A percentile compares a stretch with the other conserved stretches of the same genome.
These are phyloP conservation scores for Psilopsiagon aurifrons DNA, from an alignment of 2,113 vertebrate genomes.

Conservation along the genomic window DNA sequence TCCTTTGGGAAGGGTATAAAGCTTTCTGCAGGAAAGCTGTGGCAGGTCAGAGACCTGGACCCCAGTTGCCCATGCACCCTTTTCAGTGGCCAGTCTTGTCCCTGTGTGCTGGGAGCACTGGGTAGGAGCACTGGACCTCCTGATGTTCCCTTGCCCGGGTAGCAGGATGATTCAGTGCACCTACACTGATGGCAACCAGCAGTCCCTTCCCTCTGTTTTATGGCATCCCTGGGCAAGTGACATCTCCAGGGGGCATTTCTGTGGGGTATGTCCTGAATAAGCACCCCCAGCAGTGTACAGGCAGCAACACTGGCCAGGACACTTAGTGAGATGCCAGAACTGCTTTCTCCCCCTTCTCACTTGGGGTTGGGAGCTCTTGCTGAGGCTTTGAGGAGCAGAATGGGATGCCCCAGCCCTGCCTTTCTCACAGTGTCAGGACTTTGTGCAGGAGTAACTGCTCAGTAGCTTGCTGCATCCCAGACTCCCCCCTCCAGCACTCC, in stretches of 20 bases:
- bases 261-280: neutral
- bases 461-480: neutral
- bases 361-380: neutral
- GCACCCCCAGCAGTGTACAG: neutral
- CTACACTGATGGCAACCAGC: neutral
- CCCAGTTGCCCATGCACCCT: neutral
- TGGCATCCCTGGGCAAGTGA: neutral
- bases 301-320: neutral
- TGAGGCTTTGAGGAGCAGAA: neutral
- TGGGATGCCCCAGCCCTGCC: neutral
- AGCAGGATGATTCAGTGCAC: neutral
- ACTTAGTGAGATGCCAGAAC: neutral
- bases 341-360: neutral
- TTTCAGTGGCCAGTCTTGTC: neutral
- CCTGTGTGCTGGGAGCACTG: neutral
- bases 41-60: neutral
- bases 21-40: neutral
- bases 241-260: neutral
- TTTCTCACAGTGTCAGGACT: neutral
- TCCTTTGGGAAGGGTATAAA: neutral
- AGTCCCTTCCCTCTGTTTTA: neutral
- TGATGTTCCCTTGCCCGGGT: neutral
- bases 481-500: neutral
- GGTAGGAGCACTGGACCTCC: neutral
- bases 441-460: neutral